Base-by-base conservation (phyloP, 2,888 invertebrate species). In the Rugalucina vietnamica region DNA sequence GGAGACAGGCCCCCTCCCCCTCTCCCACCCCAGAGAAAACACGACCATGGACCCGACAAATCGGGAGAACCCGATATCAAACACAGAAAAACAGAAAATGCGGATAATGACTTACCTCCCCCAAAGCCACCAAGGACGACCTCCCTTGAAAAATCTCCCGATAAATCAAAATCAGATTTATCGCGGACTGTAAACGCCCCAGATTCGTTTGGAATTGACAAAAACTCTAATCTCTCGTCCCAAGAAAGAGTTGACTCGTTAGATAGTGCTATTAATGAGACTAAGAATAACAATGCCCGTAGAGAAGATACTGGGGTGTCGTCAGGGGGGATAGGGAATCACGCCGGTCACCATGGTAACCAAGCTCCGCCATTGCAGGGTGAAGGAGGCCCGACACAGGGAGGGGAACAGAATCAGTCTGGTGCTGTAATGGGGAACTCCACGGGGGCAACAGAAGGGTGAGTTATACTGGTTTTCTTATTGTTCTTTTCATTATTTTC, bases 1-100 rank as follows among this genome's bases (percentile, higher is more conserved):
- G 43, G 70, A 21, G 76, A 74, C 60, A 74, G 29, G 0, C 82
- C 85, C 29, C 87, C 87, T n/a, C 87, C 88, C 24, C 84, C 87
- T 24, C 89, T 87, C 1, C 84, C 84, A n/a, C 78, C 82, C 29
- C 80, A 75, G 39, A 79, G 78, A 43, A 43, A 49, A 10, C 32
- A 74, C 39, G 65, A 65, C 3, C 65, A 65, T 65, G 65, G 65
- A 34, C 70, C 69, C 8, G 74, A 69, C n/a, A 71, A 32, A 21
- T 50, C 70, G 36, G 76, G 73, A 18, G 82, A 82, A 72, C 82
- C 87, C 2, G 78, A 76, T 21, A 76, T 34, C 27, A 86, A 86
- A 82, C 73, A 69, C 10, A 50, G 54, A 3, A 87, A 85, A 79
- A 74, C 60, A 1, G 75, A 75, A 24, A 74, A 72, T 43, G 79